A percentile compares a stretch with the other conserved stretches of the same genome.
These are phyloP conservation scores for Melanitta fusca DNA, from an alignment of 2,797 vertebrate species.

Conservation along the genomic window DNA sequence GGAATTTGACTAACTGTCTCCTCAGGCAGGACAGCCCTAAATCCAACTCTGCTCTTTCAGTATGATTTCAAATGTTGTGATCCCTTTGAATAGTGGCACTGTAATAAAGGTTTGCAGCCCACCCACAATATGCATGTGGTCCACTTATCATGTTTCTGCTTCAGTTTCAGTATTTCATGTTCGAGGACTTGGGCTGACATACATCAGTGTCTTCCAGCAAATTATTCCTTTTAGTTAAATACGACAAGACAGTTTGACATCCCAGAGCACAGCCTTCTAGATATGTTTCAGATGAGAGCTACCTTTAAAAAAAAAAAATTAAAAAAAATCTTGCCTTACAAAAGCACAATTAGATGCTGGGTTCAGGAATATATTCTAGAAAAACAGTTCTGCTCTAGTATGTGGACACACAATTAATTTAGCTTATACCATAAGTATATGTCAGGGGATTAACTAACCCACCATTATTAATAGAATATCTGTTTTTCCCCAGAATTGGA, in stretches of 20 bases:
- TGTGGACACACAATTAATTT: neutral
- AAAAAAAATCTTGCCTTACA: neutral
- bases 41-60: neutral
- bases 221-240: neutral
- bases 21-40: neutral
- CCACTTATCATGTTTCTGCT: neutral
- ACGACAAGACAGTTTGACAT: neutral
- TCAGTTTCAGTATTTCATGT: neutral
- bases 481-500: neutral
- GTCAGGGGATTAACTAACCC: neutral
- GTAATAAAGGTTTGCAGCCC: neutral
- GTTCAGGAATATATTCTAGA: neutral
- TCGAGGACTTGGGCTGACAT: neutral
- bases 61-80: neutral
- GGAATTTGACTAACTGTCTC: neutral
- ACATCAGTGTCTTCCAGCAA: neutral
- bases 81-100: neutral
- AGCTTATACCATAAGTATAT: neutral
- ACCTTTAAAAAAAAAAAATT: neutral
- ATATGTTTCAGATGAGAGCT: neutral
- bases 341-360: neutral
- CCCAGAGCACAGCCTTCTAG: neutral
- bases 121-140: neutral
- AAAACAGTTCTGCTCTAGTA: neutral
- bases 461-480: neutral